These are phyloP conservation scores for Stegana nigrithorax DNA, from an alignment of 2,888 invertebrate genomes.

Conservation along the genomic window DNA sequence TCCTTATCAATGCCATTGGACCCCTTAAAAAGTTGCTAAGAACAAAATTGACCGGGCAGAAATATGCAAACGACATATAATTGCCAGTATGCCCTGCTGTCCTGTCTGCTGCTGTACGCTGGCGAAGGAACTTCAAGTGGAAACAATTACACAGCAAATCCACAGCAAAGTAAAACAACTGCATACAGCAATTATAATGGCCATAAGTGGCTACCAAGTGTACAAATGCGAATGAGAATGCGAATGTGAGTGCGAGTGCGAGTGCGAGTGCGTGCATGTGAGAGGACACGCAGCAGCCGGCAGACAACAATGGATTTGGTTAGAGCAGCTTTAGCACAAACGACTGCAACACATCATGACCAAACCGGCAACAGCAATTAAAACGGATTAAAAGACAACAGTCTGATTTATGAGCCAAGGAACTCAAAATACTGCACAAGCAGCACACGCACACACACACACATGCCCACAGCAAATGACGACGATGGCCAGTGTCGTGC, in stretches of 20 bases:
- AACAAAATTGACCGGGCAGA: too few relatives aligned
- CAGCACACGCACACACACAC: too few relatives aligned
- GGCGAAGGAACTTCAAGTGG: slow-evolving; percentile 2
- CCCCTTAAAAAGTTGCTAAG: too few relatives aligned
- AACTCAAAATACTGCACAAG: slow-evolving; percentile 60
- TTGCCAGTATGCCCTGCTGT: too few relatives aligned
- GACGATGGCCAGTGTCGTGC: slow-evolving; percentile 26
- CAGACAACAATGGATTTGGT: neutral
- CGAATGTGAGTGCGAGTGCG: neutral
- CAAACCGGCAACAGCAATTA: slow-evolving; percentile 48
- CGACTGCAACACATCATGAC: neutral
- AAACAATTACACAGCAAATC: slow-evolving; percentile 26
- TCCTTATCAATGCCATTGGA: too few relatives aligned
- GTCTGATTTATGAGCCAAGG: slow-evolving; percentile 64
- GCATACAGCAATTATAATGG: slow-evolving; percentile 54
- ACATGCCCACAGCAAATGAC: slow-evolving; percentile 60
- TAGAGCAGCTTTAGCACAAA: neutral
- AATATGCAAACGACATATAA: too few relatives aligned
- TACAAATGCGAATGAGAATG: slow-evolving; percentile 15
- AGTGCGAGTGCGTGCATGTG: slow-evolving; percentile 34
- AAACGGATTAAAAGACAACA: slow-evolving; percentile 61
- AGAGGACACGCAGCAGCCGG: slow-evolving; percentile 35
- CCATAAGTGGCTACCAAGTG: slow-evolving; percentile 34
- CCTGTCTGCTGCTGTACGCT: too few relatives aligned
- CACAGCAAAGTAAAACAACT: slow-evolving; percentile 28